Conservation (phyloP, 2,113 vertebrate species). For the Anguilla rostrata region DNA sequence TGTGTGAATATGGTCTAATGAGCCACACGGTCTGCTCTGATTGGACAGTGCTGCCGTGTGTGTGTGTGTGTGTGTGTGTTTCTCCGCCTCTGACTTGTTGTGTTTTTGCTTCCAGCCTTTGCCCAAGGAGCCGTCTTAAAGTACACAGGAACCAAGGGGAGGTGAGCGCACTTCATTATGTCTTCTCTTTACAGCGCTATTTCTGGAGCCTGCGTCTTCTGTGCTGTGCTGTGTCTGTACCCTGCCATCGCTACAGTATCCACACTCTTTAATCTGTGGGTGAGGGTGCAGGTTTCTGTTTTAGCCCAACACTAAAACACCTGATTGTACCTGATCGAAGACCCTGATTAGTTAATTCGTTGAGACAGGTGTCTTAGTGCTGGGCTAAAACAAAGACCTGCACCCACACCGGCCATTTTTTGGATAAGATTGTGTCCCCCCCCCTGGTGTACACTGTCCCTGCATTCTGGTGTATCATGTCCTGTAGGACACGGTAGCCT, state of each 20-base stretch:
- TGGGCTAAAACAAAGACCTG: too few species aligned
- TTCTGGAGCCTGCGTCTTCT: neutral
- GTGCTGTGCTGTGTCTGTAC: neutral
- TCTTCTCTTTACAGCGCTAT: neutral
- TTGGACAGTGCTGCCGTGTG: constrained; percentile 20
- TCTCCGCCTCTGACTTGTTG: constrained; percentile 23
- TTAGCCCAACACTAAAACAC: too few species aligned
- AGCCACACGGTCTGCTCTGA: neutral
- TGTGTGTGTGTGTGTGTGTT: constrained; percentile 14
- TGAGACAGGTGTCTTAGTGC: too few species aligned
- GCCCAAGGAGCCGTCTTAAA: constrained; percentile 78
- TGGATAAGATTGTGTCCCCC: too few species aligned
- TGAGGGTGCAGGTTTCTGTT: too few species aligned
- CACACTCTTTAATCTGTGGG: too few species aligned
- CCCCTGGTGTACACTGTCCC: neutral
- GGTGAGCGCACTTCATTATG: constrained; percentile 39
- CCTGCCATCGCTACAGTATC: too few species aligned
- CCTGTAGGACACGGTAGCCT: neutral
- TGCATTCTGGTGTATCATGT: neutral
- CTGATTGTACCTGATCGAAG: too few species aligned
- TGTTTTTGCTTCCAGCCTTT: constrained; percentile 66
- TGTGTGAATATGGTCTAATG: constrained; percentile 34
- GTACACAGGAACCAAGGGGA: constrained; percentile 49
- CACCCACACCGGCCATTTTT: too few species aligned
- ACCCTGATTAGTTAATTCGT: too few species aligned